Evolutionary conservation across 2,113 vertebrate genomes (phyloP).

Genomic region (Felis chaus): DNA sequence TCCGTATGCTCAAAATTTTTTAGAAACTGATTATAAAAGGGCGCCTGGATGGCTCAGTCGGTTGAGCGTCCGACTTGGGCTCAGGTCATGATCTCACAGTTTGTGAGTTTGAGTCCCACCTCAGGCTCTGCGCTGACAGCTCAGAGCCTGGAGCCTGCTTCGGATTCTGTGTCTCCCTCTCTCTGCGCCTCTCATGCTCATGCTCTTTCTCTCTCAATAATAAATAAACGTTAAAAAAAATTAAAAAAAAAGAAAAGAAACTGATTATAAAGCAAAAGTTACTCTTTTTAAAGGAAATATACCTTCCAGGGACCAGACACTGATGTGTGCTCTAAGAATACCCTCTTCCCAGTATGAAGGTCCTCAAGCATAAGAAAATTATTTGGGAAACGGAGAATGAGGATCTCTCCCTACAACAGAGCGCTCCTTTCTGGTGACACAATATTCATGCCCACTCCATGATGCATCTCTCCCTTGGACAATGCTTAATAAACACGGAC

Average conservation of each 20-base stretch:
- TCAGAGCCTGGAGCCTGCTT: too few relatives aligned
- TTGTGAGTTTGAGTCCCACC: too few relatives aligned
- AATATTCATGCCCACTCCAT: background rate
- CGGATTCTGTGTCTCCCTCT: too few relatives aligned
- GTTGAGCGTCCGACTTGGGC: too few relatives aligned
- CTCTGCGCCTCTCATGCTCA: too few relatives aligned
- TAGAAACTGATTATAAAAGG: background rate
- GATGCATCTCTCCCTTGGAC: background rate
- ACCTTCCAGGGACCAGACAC: background rate
- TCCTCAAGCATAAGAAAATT: background rate
- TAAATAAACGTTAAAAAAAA: too few relatives aligned
- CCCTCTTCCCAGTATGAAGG: background rate
- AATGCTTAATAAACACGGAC: background rate
- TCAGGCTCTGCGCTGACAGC: too few relatives aligned
- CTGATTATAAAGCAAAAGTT: background rate
- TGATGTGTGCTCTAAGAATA: background rate
- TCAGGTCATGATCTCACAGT: too few relatives aligned
- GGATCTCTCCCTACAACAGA: background rate
- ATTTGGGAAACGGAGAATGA: background rate
- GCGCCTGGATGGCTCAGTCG: too few relatives aligned
- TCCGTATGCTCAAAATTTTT: background rate
- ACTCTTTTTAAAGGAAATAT: background rate
- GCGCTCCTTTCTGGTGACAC: background rate
- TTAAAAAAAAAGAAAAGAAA: too few relatives aligned
- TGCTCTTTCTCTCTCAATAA: too few relatives aligned